Evolutionary conservation across 1,140 invertebrate species (phyloP).

Genomic region (Aporrectodea caliginosa): DNA sequence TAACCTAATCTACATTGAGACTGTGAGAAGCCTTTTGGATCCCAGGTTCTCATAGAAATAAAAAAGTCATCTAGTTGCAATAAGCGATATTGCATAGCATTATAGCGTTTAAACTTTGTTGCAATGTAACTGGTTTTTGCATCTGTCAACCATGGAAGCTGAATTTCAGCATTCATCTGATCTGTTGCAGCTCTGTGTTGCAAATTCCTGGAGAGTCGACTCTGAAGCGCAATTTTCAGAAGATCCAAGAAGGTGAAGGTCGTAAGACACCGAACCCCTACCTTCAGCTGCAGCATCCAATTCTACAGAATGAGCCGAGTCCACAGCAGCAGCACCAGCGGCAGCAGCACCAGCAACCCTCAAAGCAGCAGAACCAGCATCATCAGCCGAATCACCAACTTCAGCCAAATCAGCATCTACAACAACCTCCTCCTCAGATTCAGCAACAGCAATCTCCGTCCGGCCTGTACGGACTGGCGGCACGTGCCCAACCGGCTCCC

Average conservation of each 20-base stretch:
- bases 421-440: background rate
- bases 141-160: no score
- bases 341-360: background rate
- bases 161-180: no score
- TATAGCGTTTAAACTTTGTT: no score
- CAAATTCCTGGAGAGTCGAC: constrained; percentile 55
- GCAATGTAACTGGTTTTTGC: no score
- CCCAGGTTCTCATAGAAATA: no score
- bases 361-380: background rate
- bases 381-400: background rate
- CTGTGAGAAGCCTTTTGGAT: no score
- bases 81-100: no score
- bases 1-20: no score
- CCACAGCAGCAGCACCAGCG: background rate
- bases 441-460: background rate
- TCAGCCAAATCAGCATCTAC: background rate
- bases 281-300: background rate
- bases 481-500: background rate
- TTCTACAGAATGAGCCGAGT: background rate
- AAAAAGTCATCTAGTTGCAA: no score
- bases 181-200: constrained; percentile 31
- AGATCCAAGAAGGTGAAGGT: constrained; percentile 70
- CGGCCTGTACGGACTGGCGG: background rate
- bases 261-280: constrained; percentile 21
- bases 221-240: constrained; percentile 70